These are phyloP conservation scores for Sarcoramphus papa DNA, from an alignment of 2,797 vertebrate species.

Conservation along the genomic window DNA sequence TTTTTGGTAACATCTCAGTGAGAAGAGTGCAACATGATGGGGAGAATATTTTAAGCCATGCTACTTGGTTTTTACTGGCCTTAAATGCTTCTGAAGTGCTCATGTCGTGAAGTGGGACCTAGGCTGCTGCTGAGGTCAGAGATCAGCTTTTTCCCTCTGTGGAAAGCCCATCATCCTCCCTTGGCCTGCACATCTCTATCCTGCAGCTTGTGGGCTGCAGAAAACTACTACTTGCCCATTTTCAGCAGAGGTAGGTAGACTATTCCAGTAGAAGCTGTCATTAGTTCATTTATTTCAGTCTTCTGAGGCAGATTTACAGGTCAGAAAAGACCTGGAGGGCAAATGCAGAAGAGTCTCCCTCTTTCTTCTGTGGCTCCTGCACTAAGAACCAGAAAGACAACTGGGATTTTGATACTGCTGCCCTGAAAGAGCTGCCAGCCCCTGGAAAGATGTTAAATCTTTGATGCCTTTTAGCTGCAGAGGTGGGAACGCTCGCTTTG, in stretches of 20 bases:
- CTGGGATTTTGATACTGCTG: not conserved
- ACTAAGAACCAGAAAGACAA: not conserved
- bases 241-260: not conserved
- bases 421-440: not conserved
- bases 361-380: not conserved
- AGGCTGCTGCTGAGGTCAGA: not conserved
- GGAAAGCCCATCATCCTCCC: not conserved
- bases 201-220: not conserved
- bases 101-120: not conserved
- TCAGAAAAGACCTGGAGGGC: not conserved
- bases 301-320: not conserved
- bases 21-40: not conserved
- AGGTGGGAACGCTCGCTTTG: not conserved
- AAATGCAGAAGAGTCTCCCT: not conserved
- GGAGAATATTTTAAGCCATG: not conserved
- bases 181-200: not conserved
- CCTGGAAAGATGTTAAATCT: not conserved
- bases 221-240: not conserved
- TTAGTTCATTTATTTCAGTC: not conserved
- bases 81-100: not conserved
- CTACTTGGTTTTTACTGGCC: not conserved
- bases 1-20: not conserved
- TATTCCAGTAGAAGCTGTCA: not conserved
- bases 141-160: not conserved
- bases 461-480: not conserved